Base-by-base conservation (phyloP, 2,113 vertebrate genomes). In the Calonectris borealis region DNA sequence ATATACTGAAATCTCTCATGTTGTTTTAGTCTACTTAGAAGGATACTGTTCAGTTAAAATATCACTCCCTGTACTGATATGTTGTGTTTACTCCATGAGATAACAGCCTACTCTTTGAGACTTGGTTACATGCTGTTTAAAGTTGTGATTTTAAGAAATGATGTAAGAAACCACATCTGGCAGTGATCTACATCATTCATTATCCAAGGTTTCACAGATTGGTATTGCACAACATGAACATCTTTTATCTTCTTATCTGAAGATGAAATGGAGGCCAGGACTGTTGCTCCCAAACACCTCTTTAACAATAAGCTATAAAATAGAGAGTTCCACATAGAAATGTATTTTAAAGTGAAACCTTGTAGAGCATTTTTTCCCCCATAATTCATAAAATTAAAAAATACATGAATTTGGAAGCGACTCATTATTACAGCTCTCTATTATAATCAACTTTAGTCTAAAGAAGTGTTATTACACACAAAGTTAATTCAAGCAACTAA, bases 1-100 rank as follows among this genome's bases (percentile, higher is more conserved):
- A 96, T 92, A 52, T 66, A 90, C 71, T 69, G 55, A 85, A 95
- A 96, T 48, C 75, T 88, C 84, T 96, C 76, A 88, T 83, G 97
- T 96, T 97, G 89, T 70, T 96, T 94, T 91, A 86, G 83, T 78
- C 89, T 96, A 72, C 78, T 97, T 95, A 90, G 95, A 93, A 55
- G 25, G 58, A 61, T n/a, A 57, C 32, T 21, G 31, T 64, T 75
- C 77, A 83, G 51, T 70, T 83, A 57, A 92, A 94, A 46, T 57
- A 69, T 42, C 86, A 89, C 29, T 91, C 51, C 75, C 62, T 51
- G 36, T 12, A n/a, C 26, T 46, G 42, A 22, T 83, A 75, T 3
- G 18, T 46, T 69, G 48, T 55, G 55, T 57, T 92, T 64, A 49
- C 32, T 66, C 38, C 34, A 34, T 42, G 70, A 80, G 49, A 65